phyloP scores from a whole-genome alignment of 2,113 vertebrate species.

The Carassius gibelio region DNA sequence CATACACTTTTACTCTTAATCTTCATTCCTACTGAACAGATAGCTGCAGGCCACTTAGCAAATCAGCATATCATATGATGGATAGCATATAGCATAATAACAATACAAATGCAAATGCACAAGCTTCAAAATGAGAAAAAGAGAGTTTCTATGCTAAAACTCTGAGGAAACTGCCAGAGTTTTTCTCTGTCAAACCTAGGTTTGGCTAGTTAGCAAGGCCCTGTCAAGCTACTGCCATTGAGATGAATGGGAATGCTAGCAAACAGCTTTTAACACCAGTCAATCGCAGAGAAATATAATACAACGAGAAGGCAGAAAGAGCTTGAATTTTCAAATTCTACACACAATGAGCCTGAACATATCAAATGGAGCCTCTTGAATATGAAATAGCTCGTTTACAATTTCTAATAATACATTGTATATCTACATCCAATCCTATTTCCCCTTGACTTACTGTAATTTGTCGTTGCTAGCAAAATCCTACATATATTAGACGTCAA shows the following conservation, averaged over 20 bases:
- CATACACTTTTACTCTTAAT: conserved; percentile 10
- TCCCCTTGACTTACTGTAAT: neutral
- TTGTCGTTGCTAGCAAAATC: conserved; percentile 1
- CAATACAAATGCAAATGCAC: neutral
- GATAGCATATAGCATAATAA: neutral
- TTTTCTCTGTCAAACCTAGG: neutral
- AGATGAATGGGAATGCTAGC: neutral
- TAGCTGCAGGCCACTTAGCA: neutral
- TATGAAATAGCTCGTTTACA: neutral
- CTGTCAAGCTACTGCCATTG: neutral
- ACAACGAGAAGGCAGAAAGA: neutral
- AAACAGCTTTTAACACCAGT: neutral
- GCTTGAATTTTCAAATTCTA: neutral
- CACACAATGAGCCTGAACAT: neutral
- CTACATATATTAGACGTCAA: neutral
- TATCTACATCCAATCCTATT: neutral
- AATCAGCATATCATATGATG: conserved; percentile 10
- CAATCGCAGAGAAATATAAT: neutral
- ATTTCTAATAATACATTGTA: conserved; percentile 1
- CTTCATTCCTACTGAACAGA: conserved; percentile 33
- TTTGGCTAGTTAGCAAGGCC: neutral
- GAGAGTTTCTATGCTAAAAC: neutral
- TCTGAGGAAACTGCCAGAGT: neutral
- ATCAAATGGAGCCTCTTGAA: neutral
- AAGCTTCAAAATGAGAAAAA: neutral